These are phyloP conservation scores for Cyprinodon tularosa DNA, from an alignment of 2,113 vertebrate species.

Conservation along the genomic window DNA sequence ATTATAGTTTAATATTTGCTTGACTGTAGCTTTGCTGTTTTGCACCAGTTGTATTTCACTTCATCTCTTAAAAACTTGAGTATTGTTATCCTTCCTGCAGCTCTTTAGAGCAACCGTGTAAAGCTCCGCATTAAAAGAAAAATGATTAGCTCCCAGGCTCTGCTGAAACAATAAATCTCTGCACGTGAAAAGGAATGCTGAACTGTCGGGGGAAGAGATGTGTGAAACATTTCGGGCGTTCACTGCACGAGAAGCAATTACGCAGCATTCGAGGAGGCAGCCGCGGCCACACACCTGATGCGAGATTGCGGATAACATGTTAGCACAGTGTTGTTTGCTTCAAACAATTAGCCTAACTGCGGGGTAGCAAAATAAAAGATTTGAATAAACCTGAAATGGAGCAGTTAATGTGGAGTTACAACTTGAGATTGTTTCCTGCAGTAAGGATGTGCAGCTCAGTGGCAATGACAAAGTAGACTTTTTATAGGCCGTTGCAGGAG, in stretches of 20 bases:
- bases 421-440: slow-evolving; percentile 9
- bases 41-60: not conserved
- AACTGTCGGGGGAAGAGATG: slow-evolving; percentile 1
- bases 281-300: slow-evolving; percentile 36
- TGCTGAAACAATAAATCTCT: slow-evolving; percentile 18
- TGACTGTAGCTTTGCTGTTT: not conserved
- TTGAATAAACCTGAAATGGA: slow-evolving; percentile 4
- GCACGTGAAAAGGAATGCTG: slow-evolving; percentile 1
- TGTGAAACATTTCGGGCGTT: slow-evolving; percentile 23
- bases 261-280: slow-evolving; percentile 29
- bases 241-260: slow-evolving; percentile 36
- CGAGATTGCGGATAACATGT: slow-evolving; percentile 6
- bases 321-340: slow-evolving; percentile 29
- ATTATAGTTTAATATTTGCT: not conserved
- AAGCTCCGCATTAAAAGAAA: not conserved
- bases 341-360: slow-evolving; percentile 23
- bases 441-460: slow-evolving; percentile 7
- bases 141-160: not conserved
- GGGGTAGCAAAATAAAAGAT: slow-evolving; percentile 13
- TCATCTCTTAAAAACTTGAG: not conserved
- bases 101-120: not conserved
- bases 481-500: not conserved
- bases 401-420: not conserved
- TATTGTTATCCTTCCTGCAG: not conserved
- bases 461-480: slow-evolving; percentile 6